A percentile compares a stretch with the other conserved stretches of the same genome.
Conservation (phyloP, 2,113 vertebrate species). For the Arenaria interpres region DNA sequence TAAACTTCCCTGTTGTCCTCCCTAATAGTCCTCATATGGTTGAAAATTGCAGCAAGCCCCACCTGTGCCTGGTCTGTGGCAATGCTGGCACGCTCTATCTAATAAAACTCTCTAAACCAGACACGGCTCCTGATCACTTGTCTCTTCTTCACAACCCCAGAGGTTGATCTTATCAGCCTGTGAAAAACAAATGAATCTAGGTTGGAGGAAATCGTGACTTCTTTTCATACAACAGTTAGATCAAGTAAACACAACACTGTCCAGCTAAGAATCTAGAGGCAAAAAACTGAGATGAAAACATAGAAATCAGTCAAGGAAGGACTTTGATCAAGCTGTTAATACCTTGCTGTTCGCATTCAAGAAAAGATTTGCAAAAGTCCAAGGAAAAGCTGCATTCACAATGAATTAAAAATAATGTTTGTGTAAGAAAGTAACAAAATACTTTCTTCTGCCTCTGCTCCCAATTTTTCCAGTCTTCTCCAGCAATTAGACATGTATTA, state of each 20-base stretch:
- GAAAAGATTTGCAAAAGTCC: background rate
- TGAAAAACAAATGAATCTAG: background rate
- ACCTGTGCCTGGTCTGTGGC: background rate
- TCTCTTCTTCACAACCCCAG: background rate
- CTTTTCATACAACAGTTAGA: conserved; percentile 12
- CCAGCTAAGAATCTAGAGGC: background rate
- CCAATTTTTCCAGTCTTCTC: background rate
- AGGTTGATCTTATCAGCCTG: background rate
- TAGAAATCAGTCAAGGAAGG: background rate
- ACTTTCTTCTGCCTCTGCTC: background rate
- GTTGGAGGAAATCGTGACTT: background rate
- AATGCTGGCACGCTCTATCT: background rate
- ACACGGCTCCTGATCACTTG: background rate
- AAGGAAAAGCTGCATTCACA: background rate
- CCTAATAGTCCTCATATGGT: background rate
- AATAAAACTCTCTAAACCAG: background rate
- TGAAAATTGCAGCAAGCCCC: background rate
- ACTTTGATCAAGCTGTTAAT: conserved; percentile 6
- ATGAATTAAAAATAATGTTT: background rate
- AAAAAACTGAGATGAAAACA: conserved; percentile 6
- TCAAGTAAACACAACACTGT: background rate
- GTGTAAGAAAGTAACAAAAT: background rate
- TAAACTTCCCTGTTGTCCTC: background rate
- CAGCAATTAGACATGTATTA: background rate
- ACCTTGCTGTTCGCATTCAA: background rate